These are phyloP conservation scores for Pristionchus maxplancki DNA, from an alignment of 2,888 invertebrate genomes.

Conservation along the genomic window DNA sequence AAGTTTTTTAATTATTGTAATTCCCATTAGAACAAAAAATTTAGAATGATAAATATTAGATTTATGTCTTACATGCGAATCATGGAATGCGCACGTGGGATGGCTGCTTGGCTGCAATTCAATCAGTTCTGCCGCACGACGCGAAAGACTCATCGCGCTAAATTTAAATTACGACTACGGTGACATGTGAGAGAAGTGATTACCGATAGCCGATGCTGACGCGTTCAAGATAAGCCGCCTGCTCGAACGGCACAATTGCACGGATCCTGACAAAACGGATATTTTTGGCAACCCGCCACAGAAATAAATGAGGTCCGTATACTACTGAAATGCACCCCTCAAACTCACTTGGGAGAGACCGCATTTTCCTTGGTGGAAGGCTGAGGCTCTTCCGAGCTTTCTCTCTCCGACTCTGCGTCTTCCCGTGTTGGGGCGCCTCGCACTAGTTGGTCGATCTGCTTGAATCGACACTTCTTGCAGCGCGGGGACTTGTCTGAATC, in stretches of 20 bases:
- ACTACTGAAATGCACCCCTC: too few species aligned
- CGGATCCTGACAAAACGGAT: too few species aligned
- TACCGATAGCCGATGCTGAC: background rate
- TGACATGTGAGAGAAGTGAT: background rate
- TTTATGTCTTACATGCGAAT: background rate
- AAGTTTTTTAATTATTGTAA: too few species aligned
- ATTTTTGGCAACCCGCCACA: too few species aligned
- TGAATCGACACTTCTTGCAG: slow-evolving; percentile 28
- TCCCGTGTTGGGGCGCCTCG: background rate
- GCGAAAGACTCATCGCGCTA: background rate
- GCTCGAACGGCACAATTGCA: too few species aligned
- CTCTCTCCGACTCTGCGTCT: background rate
- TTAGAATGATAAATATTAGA: too few species aligned
- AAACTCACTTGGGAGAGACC: too few species aligned
- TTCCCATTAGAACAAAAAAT: too few species aligned
- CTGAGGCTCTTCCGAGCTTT: background rate
- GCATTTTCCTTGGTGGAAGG: background rate
- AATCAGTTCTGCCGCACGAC: slow-evolving; percentile 21
- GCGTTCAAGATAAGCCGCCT: background rate
- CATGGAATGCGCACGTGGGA: background rate
- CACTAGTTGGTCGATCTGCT: background rate
- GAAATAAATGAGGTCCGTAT: background rate
- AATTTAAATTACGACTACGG: background rate
- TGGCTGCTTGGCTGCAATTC: background rate
- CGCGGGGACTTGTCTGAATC: background rate